Percentiles rank a stretch among this genome's conserved stretches.
phyloP scores from a whole-genome alignment of 1,140 invertebrate genomes.

The Portunus trituberculatus region DNA sequence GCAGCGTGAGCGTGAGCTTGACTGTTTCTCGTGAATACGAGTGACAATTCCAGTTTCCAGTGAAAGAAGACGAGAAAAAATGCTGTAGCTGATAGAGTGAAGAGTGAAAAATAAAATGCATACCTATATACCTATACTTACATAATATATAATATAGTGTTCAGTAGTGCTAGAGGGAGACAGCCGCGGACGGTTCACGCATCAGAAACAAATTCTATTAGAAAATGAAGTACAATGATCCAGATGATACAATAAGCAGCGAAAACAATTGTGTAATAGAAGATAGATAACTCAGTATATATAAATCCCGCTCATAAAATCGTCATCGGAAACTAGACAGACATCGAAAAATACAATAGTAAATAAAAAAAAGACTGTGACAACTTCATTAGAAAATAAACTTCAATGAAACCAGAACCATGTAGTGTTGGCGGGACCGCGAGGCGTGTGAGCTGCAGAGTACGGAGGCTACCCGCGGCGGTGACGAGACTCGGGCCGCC shows the following conservation, averaged over 20 bases:
- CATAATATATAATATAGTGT: conserved; percentile 24
- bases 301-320: neutral
- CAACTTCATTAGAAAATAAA: neutral
- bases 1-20: neutral
- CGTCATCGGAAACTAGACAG: neutral
- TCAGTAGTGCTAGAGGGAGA: neutral
- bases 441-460: neutral
- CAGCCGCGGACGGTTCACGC: neutral
- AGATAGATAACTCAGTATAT: neutral
- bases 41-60: neutral
- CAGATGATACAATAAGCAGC: neutral
- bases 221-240: conserved; percentile 10
- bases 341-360: neutral
- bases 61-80: conserved; percentile 7
- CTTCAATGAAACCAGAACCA: neutral
- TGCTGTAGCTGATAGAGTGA: conserved; percentile 2
- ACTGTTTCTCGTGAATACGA: neutral
- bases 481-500: neutral
- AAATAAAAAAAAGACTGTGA: neutral
- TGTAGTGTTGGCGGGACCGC: neutral
- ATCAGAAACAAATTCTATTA: neutral
- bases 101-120: neutral
- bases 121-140: conserved; percentile 1
- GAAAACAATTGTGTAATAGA: neutral
- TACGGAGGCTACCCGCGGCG: neutral